phyloP scores from a whole-genome alignment of 2,113 vertebrate genomes.

The Lanius collurio region DNA sequence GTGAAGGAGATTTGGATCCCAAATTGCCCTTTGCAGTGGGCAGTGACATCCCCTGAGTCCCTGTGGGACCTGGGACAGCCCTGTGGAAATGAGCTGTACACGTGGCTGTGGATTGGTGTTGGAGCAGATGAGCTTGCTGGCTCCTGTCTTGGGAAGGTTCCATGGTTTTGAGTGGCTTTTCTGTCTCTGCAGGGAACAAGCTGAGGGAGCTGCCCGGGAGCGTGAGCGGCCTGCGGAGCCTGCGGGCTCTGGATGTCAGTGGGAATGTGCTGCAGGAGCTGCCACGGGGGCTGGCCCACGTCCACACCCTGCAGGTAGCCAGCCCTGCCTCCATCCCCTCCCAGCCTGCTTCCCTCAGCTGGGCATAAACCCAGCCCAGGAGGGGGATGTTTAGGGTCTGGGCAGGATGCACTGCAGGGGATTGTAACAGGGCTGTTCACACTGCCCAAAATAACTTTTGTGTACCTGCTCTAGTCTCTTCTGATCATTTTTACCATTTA shows the following conservation, averaged over 20 bases:
- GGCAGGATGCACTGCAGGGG: background rate
- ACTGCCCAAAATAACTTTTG: background rate
- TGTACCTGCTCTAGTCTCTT: background rate
- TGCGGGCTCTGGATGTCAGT: slow-evolving; percentile 84
- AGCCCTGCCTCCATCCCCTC: accelerated
- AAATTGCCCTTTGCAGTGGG: background rate
- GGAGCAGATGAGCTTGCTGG: background rate
- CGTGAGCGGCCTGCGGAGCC: slow-evolving; percentile 76
- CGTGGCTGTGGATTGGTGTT: background rate
- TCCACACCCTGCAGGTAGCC: slow-evolving; percentile 84
- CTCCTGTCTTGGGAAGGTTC: background rate
- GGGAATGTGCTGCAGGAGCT: slow-evolving; percentile 81
- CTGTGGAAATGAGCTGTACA: accelerated
- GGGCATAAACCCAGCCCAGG: background rate
- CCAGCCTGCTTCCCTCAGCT: background rate
- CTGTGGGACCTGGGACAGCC: background rate
- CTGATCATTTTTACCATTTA: background rate
- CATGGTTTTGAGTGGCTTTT: accelerated
- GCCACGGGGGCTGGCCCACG: slow-evolving; percentile 77
- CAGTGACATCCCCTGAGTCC: background rate
- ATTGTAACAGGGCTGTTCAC: background rate
- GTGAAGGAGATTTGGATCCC: background rate
- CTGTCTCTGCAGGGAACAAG: slow-evolving; percentile 77
- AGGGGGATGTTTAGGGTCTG: background rate
- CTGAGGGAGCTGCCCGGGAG: slow-evolving; percentile 80